Evolutionary conservation across 2,888 invertebrate genomes (phyloP).

Genomic region (Polymixis flavicincta): DNA sequence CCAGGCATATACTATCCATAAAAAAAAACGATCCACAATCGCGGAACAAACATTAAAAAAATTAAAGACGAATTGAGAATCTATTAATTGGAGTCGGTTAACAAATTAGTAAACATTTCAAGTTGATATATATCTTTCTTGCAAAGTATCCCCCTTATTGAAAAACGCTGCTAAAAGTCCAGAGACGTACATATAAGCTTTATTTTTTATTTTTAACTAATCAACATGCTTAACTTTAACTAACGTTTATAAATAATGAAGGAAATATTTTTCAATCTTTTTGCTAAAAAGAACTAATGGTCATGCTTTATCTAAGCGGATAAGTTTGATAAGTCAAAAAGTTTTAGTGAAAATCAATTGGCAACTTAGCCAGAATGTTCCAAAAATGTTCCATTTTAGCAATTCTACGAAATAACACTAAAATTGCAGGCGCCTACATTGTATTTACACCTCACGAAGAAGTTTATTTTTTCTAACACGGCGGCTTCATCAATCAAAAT

Average conservation of each 20-base stretch:
- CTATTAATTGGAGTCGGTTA: too few relatives aligned
- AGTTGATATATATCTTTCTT: not conserved
- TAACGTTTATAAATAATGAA: not conserved
- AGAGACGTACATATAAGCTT: not conserved
- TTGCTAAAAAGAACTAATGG: not conserved
- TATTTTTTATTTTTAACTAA: not conserved
- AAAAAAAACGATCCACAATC: too few relatives aligned
- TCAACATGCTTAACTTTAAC: not conserved
- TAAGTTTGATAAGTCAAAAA: not conserved
- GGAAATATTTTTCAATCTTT: too few relatives aligned
- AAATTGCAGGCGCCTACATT: not conserved
- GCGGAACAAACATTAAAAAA: too few relatives aligned
- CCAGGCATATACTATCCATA: too few relatives aligned
- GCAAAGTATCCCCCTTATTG: not conserved
- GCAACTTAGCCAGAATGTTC: not conserved
- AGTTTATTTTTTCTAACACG: slow-evolving; percentile 18
- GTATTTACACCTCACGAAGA: slow-evolving; percentile 19
- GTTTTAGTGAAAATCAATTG: not conserved
- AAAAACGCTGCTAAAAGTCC: not conserved
- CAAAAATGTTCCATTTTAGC: not conserved
- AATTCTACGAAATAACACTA: not conserved
- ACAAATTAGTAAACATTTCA: too few relatives aligned
- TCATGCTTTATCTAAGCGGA: not conserved
- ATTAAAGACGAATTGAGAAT: too few relatives aligned
- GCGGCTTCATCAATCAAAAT: slow-evolving; percentile 66